Percentiles rank a stretch among this genome's conserved stretches.
phyloP scores from a whole-genome alignment of 2,113 vertebrate species.

The Fukomys damarensis region DNA sequence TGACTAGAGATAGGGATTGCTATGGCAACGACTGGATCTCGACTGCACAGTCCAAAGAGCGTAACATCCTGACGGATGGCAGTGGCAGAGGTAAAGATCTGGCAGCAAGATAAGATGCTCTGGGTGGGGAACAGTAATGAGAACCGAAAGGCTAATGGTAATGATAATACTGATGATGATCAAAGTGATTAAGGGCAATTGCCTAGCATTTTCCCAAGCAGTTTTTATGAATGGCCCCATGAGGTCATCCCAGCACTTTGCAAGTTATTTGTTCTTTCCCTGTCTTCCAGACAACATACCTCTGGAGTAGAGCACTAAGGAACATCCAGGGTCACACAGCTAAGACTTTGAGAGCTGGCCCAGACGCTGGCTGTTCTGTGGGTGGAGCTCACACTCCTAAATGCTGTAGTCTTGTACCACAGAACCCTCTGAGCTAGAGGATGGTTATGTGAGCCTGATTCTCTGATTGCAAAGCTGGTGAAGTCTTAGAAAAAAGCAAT shows the following conservation, averaged over 20 bases:
- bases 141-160: neutral
- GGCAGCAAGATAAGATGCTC: neutral
- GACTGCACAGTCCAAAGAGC: neutral
- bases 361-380: neutral
- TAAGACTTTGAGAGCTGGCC: neutral
- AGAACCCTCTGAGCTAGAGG: neutral
- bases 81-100: neutral
- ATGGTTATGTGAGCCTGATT: neutral
- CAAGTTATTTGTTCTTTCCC: neutral
- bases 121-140: neutral
- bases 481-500: neutral
- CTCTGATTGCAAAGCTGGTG: neutral
- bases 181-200: neutral
- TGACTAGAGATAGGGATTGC: neutral
- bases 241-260: neutral
- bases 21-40: neutral
- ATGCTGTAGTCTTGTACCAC: neutral
- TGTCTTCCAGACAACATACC: neutral
- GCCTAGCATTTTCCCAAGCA: neutral
- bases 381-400: neutral
- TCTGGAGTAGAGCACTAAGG: neutral
- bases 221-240: neutral
- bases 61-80: neutral
- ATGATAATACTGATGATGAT: neutral
- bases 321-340: neutral